These are phyloP conservation scores for Acinonyx jubatus DNA, from an alignment of 2,113 vertebrate species.

Conservation along the genomic window DNA sequence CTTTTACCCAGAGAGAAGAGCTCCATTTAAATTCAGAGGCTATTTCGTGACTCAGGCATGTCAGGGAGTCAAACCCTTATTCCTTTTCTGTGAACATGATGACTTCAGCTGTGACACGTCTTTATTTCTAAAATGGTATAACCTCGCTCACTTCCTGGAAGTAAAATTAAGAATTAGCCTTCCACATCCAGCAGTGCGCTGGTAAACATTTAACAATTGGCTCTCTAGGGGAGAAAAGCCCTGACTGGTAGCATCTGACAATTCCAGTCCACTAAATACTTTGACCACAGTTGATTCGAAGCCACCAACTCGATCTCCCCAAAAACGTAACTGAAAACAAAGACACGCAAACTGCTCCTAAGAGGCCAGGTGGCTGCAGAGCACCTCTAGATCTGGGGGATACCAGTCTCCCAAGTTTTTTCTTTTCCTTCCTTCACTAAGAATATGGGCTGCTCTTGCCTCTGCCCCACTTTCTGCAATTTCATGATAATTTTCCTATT, in stretches of 20 bases:
- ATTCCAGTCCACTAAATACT: background rate
- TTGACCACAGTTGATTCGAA: background rate
- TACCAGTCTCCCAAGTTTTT: background rate
- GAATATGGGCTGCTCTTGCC: background rate
- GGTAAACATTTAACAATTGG: background rate
- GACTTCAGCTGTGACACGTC: background rate
- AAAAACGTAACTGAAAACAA: background rate
- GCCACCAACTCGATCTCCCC: background rate
- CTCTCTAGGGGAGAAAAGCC: background rate
- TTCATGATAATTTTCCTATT: background rate
- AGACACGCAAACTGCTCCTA: background rate
- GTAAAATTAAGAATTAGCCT: background rate
- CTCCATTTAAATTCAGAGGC: constrained; percentile 51
- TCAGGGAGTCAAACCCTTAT: constrained; percentile 17
- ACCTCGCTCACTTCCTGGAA: background rate
- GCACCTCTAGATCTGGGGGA: background rate
- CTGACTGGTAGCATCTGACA: background rate
- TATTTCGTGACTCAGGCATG: constrained; percentile 22
- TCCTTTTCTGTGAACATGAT: constrained; percentile 12
- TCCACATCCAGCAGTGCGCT: background rate
- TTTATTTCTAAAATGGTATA: constrained; percentile 46
- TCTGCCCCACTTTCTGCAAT: background rate
- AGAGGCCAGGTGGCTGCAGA: background rate
- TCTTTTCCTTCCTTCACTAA: background rate
- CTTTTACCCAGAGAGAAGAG: constrained; percentile 33